phyloP scores from a whole-genome alignment of 2,113 vertebrate genomes.

The Procavia capensis region DNA sequence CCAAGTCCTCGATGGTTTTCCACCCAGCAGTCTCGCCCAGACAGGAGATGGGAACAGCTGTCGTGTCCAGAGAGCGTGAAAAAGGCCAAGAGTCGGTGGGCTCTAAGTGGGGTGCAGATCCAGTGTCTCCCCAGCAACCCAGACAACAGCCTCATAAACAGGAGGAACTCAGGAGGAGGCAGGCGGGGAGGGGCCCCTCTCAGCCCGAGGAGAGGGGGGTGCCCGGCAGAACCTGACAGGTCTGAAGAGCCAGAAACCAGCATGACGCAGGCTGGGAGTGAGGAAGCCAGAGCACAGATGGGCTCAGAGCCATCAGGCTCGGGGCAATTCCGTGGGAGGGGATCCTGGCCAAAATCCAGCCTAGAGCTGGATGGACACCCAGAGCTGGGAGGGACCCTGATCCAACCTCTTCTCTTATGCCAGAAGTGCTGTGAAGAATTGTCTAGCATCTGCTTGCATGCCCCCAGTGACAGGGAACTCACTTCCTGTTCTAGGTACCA shows the following conservation, averaged over 20 bases:
- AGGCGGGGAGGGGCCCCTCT: not conserved
- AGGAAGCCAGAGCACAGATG: not conserved
- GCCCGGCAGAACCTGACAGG: not conserved
- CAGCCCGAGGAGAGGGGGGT: not conserved
- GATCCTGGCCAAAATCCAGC: not conserved
- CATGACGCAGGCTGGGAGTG: not conserved
- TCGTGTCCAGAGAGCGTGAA: not conserved
- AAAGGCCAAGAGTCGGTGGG: not conserved
- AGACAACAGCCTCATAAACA: slow-evolving; percentile 36
- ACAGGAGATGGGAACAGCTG: slow-evolving; percentile 7
- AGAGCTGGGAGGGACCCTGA: not conserved
- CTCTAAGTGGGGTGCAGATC: not conserved
- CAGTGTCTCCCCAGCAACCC: slow-evolving; percentile 41
- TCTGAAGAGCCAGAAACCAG: slow-evolving; percentile 52
- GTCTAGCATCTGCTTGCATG: not conserved
- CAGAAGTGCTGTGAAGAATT: not conserved
- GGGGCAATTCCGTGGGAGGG: not conserved
- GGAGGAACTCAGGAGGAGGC: not conserved
- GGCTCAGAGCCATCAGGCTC: not conserved
- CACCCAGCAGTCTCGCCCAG: not conserved
- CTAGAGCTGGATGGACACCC: not conserved
- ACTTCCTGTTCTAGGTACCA: not conserved
- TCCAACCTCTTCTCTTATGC: not conserved
- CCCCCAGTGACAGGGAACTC: not conserved
- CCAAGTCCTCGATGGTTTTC: not conserved